phyloP scores from a whole-genome alignment of 1,140 invertebrate genomes.

The Phocides pigmalion region DNA sequence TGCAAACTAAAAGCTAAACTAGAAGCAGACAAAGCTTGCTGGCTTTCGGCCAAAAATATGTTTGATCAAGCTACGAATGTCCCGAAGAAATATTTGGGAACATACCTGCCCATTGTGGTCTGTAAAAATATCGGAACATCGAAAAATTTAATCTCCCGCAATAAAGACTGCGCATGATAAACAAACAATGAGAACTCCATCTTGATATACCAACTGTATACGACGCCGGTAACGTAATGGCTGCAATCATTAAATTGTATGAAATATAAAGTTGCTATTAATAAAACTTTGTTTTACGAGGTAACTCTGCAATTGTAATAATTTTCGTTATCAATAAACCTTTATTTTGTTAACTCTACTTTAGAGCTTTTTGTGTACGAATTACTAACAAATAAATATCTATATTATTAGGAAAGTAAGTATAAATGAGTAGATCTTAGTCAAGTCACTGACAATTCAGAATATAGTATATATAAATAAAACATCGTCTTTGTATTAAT shows the following conservation, averaged over 20 bases:
- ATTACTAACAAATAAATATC: too few species aligned
- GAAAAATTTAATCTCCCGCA: slow-evolving; percentile 19
- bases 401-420: too few species aligned
- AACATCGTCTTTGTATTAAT: too few species aligned
- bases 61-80: slow-evolving; percentile 2
- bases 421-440: too few species aligned
- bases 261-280: slow-evolving; percentile 45
- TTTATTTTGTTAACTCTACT: too few species aligned
- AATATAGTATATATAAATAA: too few species aligned
- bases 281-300: slow-evolving; percentile 47
- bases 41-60: slow-evolving; percentile 12
- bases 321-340: too few species aligned
- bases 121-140: background rate
- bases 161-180: slow-evolving; percentile 20
- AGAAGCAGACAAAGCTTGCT: slow-evolving; percentile 8
- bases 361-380: too few species aligned
- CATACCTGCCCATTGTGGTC: background rate
- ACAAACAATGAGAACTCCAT: slow-evolving; percentile 38
- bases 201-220: slow-evolving; percentile 37
- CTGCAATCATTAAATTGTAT: slow-evolving; percentile 54
- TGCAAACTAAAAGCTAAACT: slow-evolving; percentile 1
- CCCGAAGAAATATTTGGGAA: slow-evolving; percentile 16
- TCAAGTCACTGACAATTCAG: too few species aligned
- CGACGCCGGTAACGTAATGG: slow-evolving; percentile 42
- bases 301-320: too few species aligned